Percentiles rank a stretch among this genome's conserved stretches.
phyloP scores from a whole-genome alignment of 2,113 vertebrate genomes.

The Oryzias woworae region DNA sequence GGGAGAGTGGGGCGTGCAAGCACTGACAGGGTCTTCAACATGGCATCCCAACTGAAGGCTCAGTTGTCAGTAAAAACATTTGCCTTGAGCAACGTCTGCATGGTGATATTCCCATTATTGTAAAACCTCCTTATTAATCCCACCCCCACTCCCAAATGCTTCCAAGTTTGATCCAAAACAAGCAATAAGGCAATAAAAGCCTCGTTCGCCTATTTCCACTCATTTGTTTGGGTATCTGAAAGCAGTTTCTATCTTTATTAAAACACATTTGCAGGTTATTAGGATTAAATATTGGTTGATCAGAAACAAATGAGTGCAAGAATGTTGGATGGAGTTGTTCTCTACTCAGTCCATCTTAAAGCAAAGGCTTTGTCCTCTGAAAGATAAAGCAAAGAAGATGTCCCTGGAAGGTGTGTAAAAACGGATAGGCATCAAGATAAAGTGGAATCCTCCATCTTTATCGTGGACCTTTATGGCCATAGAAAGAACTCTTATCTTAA shows the following conservation, averaged over 20 bases:
- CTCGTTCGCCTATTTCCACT: conserved; percentile 21
- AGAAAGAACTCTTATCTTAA: conserved; percentile 65
- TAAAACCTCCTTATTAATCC: conserved; percentile 23
- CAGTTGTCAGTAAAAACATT: conserved; percentile 63
- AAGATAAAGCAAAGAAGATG: conserved; percentile 8
- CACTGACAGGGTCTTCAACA: conserved; percentile 31
- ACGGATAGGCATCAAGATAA: conserved; percentile 24
- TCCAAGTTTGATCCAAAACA: conserved; percentile 47
- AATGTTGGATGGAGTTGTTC: conserved; percentile 18
- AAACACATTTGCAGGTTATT: conserved; percentile 46
- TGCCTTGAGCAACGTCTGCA: conserved; percentile 34
- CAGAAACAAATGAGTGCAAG: conserved; percentile 39
- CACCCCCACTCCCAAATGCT: conserved; percentile 4
- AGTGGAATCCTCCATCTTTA: conserved; percentile 48
- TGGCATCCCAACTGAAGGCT: conserved; percentile 42
- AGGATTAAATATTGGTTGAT: conserved; percentile 42
- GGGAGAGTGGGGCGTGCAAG: conserved; percentile 13
- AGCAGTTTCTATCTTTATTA: conserved; percentile 32
- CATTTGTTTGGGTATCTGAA: conserved; percentile 52
- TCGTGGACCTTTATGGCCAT: conserved; percentile 32
- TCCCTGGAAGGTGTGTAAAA: conserved; percentile 33
- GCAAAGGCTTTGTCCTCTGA: conserved; percentile 1
- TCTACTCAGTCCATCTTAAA: conserved; percentile 18
- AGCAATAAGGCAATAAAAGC: conserved; percentile 52
- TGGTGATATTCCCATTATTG: conserved; percentile 32